Evolutionary conservation across 2,888 invertebrate genomes (phyloP), one percentile per base, ranked within the genome.

Genomic region (Diabrotica balteata): DNA sequence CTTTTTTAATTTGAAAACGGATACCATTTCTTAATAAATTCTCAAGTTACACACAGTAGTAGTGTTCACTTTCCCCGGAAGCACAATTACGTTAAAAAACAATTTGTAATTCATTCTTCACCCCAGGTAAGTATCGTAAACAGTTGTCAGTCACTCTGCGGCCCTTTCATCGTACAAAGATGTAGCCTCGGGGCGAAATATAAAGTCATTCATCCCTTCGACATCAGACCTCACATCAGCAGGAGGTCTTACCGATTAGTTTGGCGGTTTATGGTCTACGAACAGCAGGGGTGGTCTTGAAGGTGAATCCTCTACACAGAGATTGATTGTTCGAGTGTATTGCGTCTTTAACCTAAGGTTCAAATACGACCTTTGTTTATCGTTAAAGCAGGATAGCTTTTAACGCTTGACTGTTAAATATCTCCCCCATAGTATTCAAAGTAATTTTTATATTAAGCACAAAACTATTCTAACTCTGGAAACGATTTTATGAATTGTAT

Each of bases 111-210:
- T 8, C 45, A 52, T 64, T 64, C 51, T 64, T 58, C 51, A 52
- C 58, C 51, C 58, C 64, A 64, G 64, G 64, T 64, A 64, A 45
- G 59, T 58, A 59, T 58, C 42, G 64, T 62, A 62, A 59, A 58
- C 59, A 64, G 64, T 58, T 64, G 59, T 64, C 64, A 59, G 58
- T 58, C 63, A 57, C 7, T 64, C n/a, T 54, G 44, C 52, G 59
- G 58, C 55, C 55, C 55, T 57, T 57, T 45, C 9, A 7, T 43
- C 42, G 43, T 54, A 42, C 54, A 42, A 43, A 42, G 54, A 42
- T 17, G 42, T 11, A 42, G 42, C 54, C 54, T 42, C 10, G 45
- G 51, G 59, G 49, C 52, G 54, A 42, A 42, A 42, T 42, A 22
- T 44, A 8, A 59, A 43, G 59, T 59, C 59, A 65, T 59, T 51